Base-by-base conservation (phyloP, 2,113 vertebrate species). In the Notarius quadriscutis region DNA sequence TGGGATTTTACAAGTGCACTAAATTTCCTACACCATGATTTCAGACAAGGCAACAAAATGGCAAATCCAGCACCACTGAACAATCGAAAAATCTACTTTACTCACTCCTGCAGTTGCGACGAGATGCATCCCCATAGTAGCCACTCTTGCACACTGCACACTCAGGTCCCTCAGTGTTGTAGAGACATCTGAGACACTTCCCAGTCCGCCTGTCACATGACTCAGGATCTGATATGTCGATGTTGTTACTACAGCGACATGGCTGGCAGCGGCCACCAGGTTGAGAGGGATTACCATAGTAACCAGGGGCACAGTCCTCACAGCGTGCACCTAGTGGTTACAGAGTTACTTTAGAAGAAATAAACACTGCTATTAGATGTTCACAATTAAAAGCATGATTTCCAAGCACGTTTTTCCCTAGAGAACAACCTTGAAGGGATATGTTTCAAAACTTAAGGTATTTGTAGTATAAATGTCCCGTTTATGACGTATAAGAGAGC, bases 221-320 rank as follows among this genome's bases (percentile, higher is more conserved):
- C 0, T 91, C 95, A 0, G 94, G 91, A 86, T 99, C 97, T 0
- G 85, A 96, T 92, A 94, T 88, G 63, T 99, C 97, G 0, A 99
- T 98, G 94, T 99, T 99, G 84, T 97, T 96, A 55, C 95, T 96
- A 90, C 98, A 99, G 85, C 96, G 95, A 89, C 98, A 99, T 0
- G 93, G 95, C 89, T 96, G 96, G 92, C 98, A 99, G 86, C 63
- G 95, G 14, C 98, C 97, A 0, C 97, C 96, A 0, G 94, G 93
- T 91, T 96, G 96, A 55, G 94, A 94, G 0, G 97, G 97, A 92
- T 99, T 96, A n/a, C 98, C 97, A 0, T 96, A 97, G 92, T 97
- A 96, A 85, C 98, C 98, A 0, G 98, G 96, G n/a, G 97, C 97
- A 88, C 98, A 99, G 89, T 97, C 95, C 0, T 98, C 97, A 41